phyloP scores from a whole-genome alignment of 2,113 vertebrate species.

The Dolichallabes microphthalmus region DNA sequence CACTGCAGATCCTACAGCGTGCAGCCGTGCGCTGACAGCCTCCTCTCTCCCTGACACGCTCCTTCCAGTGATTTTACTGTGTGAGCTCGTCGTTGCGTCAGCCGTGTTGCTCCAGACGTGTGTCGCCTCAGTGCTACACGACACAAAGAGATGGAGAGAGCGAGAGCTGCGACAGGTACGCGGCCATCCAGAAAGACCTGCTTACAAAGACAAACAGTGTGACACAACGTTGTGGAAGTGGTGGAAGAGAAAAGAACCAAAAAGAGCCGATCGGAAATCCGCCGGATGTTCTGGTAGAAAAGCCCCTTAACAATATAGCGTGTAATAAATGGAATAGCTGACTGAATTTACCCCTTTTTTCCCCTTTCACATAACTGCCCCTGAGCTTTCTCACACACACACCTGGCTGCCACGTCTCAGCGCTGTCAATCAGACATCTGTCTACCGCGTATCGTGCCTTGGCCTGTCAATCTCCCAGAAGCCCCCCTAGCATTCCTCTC shows the following conservation, averaged over 20 bases:
- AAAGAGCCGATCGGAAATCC: not conserved
- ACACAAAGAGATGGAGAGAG: conserved; percentile 5
- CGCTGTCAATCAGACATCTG: conserved; percentile 45
- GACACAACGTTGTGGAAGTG: not conserved
- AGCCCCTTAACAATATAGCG: not conserved
- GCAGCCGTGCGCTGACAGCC: not conserved
- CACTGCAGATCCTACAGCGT: not conserved
- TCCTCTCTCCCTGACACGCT: not conserved
- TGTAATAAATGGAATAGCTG: not conserved
- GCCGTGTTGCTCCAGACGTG: conserved; percentile 23
- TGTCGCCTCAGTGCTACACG: not conserved
- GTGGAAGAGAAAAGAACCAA: not conserved
- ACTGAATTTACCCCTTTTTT: not conserved
- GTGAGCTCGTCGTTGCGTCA: conserved; percentile 33
- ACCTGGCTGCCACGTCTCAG: conserved; percentile 51
- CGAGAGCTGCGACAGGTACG: conserved; percentile 20
- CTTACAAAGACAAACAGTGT: conserved; percentile 28
- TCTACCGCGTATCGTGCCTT: conserved; percentile 35
- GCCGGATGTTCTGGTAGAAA: not conserved
- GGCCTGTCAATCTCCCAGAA: conserved; percentile 46
- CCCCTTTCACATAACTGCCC: not conserved
- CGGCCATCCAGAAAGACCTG: conserved; percentile 38
- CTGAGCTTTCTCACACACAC: conserved; percentile 15
- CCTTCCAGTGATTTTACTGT: conserved; percentile 13
- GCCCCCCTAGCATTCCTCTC: conserved; percentile 40